Conservation (phyloP, 2,888 invertebrate species). For the Phlogophora meticulosa region DNA sequence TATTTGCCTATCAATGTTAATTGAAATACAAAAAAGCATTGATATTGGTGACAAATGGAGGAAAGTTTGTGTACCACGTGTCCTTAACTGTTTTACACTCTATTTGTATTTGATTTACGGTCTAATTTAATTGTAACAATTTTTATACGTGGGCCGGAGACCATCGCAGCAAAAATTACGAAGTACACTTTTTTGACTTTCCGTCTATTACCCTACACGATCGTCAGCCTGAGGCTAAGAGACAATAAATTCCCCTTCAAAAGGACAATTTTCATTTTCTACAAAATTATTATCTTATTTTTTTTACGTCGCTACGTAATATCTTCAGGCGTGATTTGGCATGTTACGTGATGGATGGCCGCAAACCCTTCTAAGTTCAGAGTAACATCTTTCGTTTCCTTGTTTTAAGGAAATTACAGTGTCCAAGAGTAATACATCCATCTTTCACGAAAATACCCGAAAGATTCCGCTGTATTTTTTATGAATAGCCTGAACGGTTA, state of each 20-base stretch:
- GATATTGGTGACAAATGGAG: too few species aligned
- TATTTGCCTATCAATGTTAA: too few species aligned
- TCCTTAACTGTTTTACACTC: too few species aligned
- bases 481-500: conserved; percentile 32
- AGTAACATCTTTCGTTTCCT: conserved; percentile 62
- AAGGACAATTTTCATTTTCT: conserved; percentile 32
- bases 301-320: conserved; percentile 49
- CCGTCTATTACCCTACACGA: background rate
- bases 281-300: conserved; percentile 47
- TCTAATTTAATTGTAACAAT: too few species aligned
- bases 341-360: conserved; percentile 62
- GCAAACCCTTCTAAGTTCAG: conserved; percentile 60
- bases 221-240: conserved; percentile 30
- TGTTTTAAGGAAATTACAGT: conserved; percentile 61
- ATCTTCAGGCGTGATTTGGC: conserved; percentile 65
- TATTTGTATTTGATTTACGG: too few species aligned
- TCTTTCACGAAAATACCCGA: conserved; percentile 35
- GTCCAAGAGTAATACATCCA: conserved; percentile 58
- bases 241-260: conserved; percentile 39
- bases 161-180: too few species aligned
- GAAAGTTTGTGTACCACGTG: too few species aligned
- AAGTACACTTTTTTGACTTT: too few species aligned
- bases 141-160: too few species aligned
- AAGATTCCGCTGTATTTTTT: conserved; percentile 39
- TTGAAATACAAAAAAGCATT: too few species aligned